Base-by-base conservation (phyloP, 2,888 invertebrate species). In the Ryuthela nishihirai region DNA sequence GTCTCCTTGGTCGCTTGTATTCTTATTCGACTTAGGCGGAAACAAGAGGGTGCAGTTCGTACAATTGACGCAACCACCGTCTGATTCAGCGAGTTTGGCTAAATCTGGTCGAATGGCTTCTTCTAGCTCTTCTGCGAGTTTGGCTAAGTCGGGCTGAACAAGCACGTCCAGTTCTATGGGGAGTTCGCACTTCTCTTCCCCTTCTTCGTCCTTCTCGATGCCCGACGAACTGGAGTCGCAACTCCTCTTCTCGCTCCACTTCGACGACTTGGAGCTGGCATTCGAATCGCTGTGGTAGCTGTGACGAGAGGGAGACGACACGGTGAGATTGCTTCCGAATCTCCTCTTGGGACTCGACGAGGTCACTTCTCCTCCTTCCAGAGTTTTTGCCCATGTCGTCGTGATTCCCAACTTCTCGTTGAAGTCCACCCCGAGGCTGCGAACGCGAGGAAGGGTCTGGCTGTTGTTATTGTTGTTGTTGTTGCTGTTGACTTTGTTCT, bases 1-100 rank as follows among this genome's bases (percentile, higher is more conserved):
- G n/a, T n/a, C n/a, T n/a, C n/a, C n/a, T n/a, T n/a, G n/a, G n/a
- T n/a, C n/a, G n/a, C n/a, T n/a, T n/a, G n/a, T n/a, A n/a, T n/a
- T n/a, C n/a, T n/a, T n/a, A n/a, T n/a, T 7, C 29, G 15, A 7
- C 35, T 38, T 47, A 3, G 43, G 47, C n/a, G 52, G 59, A 18
- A 59, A 59, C 10, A 59, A 26, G 6, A 59, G 18, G 2, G 47
- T 54, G 15, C 60, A 60, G 21, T 60, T 54, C 12, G 60, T 54
- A 42, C 60, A 60, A 25, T 42, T 47, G 12, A 58, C 46, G 43
- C 58, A 59, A 20, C 48, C 56, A 9, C 15, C 38, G 2, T 52
- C 52, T 6, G 39, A 29, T 29, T 47, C 59, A 5, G 47, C 59
- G 1, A 59, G 20, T 10, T 39, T 53, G 25, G 52, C 53, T 6